phyloP scores from a whole-genome alignment of 2,888 invertebrate species.

The Chelonus formosanus region DNA sequence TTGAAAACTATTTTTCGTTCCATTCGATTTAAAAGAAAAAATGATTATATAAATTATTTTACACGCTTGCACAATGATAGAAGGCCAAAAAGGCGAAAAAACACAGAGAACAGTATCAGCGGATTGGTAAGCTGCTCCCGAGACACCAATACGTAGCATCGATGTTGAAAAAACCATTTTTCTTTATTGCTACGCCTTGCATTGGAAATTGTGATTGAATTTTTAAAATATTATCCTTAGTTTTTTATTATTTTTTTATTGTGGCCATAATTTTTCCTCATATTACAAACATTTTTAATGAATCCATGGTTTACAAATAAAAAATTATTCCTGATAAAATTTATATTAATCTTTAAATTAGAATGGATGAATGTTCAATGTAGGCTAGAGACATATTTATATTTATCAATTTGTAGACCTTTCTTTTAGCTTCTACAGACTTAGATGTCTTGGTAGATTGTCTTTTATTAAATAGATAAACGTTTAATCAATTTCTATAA shows the following conservation, averaged over 20 bases:
- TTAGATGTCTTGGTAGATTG: too few species aligned
- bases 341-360: too few species aligned
- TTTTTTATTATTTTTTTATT: background rate
- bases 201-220: constrained; percentile 30
- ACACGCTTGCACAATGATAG: constrained; percentile 68
- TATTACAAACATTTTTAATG: too few species aligned
- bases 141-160: constrained; percentile 39
- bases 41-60: constrained; percentile 61
- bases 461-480: too few species aligned
- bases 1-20: constrained; percentile 16
- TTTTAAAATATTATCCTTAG: constrained; percentile 2
- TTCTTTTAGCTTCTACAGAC: too few species aligned
- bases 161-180: constrained; percentile 35
- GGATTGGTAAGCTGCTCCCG: constrained; percentile 76
- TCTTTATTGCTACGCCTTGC: constrained; percentile 31
- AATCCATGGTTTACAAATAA: too few species aligned
- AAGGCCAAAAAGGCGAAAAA: constrained; percentile 76
- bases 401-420: too few species aligned
- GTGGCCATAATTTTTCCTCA: too few species aligned
- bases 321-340: too few species aligned
- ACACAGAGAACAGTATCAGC: constrained; percentile 78
- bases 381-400: too few species aligned
- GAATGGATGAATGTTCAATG: too few species aligned
- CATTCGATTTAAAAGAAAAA: constrained; percentile 22
- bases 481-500: too few species aligned